Conservation (phyloP, 1,140 invertebrate species). For the Drosophila bipectinata region DNA sequence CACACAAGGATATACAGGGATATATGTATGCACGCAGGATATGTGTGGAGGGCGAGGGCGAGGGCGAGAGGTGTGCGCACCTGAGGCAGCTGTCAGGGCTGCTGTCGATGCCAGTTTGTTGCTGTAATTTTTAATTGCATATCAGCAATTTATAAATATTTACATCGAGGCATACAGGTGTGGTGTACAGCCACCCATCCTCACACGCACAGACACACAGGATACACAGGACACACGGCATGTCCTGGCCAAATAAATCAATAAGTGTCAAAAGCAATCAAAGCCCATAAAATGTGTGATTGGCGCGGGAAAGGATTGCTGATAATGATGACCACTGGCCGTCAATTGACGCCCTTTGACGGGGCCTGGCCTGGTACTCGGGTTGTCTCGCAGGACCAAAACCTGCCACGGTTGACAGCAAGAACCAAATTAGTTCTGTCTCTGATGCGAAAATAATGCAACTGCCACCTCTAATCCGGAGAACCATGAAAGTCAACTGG, state of each 20-base stretch:
- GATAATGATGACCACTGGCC: constrained; percentile 42
- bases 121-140: constrained; percentile 73
- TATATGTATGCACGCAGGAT: not conserved
- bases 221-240: not conserved
- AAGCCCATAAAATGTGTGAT: constrained; percentile 58
- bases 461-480: no score
- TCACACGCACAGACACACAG: not conserved
- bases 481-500: no score
- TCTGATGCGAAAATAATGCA: no score
- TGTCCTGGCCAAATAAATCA: constrained; percentile 57
- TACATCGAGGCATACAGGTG: constrained; percentile 29
- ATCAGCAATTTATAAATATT: constrained; percentile 71
- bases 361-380: not conserved
- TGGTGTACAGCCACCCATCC: no score
- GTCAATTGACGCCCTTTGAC: constrained; percentile 13
- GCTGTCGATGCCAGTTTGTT: constrained; percentile 23
- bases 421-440: no score
- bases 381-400: no score
- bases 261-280: constrained; percentile 77
- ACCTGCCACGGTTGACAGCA: no score
- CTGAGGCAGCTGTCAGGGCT: constrained; percentile 54
- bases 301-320: constrained; percentile 4
- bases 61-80: constrained; percentile 12
- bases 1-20: not conserved
- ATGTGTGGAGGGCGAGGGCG: not conserved